phyloP scores from a whole-genome alignment of 2,113 vertebrate genomes.

The Brachypteracias leptosomus region DNA sequence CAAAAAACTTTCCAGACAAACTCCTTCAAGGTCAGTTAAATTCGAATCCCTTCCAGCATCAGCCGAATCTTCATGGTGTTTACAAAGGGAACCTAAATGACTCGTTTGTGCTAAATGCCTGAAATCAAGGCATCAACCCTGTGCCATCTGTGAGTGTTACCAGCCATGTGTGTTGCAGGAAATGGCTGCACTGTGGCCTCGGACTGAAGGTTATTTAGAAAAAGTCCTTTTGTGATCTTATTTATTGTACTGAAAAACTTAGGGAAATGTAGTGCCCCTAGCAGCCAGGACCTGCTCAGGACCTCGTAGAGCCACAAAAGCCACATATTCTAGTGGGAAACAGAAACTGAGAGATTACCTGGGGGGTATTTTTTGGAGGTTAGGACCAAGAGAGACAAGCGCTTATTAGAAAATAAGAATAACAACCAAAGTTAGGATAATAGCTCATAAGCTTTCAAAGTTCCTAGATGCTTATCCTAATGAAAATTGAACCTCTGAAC shows the following conservation, averaged over 20 bases:
- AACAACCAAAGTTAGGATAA: neutral
- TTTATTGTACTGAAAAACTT: neutral
- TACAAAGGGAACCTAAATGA: neutral
- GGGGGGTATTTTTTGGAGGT: neutral
- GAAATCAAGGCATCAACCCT: neutral
- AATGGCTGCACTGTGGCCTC: neutral
- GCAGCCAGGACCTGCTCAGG: neutral
- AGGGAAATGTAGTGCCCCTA: neutral
- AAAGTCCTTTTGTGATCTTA: neutral
- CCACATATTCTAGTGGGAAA: neutral
- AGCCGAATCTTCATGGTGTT: neutral
- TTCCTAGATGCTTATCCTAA: neutral
- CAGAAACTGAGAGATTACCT: neutral
- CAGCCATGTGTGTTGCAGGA: neutral
- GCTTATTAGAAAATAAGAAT: neutral
- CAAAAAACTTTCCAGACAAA: neutral
- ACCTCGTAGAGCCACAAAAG: neutral
- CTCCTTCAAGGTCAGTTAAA: slow-evolving; percentile 10
- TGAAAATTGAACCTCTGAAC: slow-evolving; percentile 40
- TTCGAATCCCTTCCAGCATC: neutral
- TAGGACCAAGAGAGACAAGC: neutral
- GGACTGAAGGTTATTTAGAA: neutral
- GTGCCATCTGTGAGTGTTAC: neutral
- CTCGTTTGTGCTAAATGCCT: neutral
- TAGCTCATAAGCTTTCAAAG: neutral